These are phyloP conservation scores for Phorcus lineatus DNA, from an alignment of 2,888 invertebrate genomes.

Conservation along the genomic window DNA sequence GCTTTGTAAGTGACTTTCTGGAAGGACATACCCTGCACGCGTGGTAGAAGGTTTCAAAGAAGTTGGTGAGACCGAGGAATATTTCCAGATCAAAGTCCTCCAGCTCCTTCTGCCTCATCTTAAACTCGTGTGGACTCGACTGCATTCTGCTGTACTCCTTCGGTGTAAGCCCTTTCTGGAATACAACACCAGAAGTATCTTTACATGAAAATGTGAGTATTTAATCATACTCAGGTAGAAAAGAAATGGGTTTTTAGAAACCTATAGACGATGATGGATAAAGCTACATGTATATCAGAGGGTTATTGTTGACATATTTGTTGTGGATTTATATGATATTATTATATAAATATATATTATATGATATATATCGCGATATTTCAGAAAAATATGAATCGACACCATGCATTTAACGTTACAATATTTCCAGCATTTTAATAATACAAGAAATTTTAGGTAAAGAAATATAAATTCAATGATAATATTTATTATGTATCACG, in stretches of 20 bases:
- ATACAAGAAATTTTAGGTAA: no score
- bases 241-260: neutral
- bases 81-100: constrained; percentile 59
- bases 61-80: constrained; percentile 60
- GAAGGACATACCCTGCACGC: constrained; percentile 51
- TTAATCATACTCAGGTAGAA: neutral
- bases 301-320: no score
- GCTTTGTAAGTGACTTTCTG: no score
- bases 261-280: neutral
- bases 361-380: no score
- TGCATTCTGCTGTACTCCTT: constrained; percentile 47
- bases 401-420: no score
- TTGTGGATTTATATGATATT: no score
- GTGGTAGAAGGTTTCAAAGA: constrained; percentile 48
- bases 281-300: neutral
- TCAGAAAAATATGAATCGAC: no score
- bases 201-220: neutral
- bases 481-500: no score
- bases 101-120: constrained; percentile 49
- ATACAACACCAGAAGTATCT: neutral
- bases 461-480: no score
- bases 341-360: no score
- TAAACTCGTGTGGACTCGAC: constrained; percentile 53
- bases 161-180: constrained; percentile 54
- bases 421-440: no score